Conservation (phyloP, 2,113 vertebrate genomes). For the Cryptomyrus ogoouensis region DNA sequence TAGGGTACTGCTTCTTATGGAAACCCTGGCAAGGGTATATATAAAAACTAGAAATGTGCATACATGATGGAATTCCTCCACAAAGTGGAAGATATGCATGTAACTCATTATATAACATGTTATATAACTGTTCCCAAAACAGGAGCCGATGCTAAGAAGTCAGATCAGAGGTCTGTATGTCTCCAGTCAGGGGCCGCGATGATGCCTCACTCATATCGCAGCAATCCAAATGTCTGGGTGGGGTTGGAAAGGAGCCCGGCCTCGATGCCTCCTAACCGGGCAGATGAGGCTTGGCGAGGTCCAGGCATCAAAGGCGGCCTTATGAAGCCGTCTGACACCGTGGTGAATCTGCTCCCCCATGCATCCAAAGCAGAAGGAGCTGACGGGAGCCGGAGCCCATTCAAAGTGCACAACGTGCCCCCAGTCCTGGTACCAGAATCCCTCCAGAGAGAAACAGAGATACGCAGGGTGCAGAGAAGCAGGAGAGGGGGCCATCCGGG, state of each 20-base stretch:
- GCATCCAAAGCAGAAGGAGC: constrained; percentile 1
- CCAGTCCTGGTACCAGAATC: not conserved
- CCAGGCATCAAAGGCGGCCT: constrained; percentile 11
- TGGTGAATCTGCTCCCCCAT: not conserved
- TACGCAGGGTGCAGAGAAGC: not conserved
- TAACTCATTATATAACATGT: not conserved
- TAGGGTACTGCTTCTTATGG: not conserved
- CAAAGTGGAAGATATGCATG: not conserved
- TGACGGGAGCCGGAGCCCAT: constrained; percentile 3
- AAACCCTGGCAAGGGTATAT: not conserved
- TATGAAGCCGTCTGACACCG: not conserved
- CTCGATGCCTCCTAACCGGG: not conserved
- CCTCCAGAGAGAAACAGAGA: constrained; percentile 10
- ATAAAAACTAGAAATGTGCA: not conserved
- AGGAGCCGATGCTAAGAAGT: not conserved
- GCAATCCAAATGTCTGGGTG: not conserved
- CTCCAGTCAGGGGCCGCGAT: not conserved
- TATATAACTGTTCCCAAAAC: not conserved
- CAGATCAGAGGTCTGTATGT: not conserved
- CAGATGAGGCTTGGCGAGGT: constrained; percentile 1
- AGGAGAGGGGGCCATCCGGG: not conserved
- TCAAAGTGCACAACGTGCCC: not conserved
- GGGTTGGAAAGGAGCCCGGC: not conserved
- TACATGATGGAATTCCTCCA: not conserved
- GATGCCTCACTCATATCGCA: not conserved